A percentile compares a stretch with the other conserved stretches of the same genome.
These are phyloP conservation scores for Chelon auratus DNA, from an alignment of 2,797 vertebrate genomes.

Conservation along the genomic window DNA sequence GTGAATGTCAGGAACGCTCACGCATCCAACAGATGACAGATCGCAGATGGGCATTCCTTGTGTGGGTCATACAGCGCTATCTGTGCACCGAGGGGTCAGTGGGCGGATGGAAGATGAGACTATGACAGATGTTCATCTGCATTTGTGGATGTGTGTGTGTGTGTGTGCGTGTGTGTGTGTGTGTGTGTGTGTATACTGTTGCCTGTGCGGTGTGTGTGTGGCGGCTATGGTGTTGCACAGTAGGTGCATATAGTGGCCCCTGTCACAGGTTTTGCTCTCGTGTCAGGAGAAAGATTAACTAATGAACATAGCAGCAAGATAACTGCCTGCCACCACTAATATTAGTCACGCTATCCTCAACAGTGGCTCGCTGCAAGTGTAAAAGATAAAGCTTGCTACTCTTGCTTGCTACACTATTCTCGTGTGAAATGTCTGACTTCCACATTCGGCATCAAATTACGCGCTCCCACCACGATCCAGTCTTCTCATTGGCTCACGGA, in stretches of 20 bases:
- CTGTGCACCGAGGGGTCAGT: slow-evolving; percentile 28
- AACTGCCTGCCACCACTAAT: not conserved
- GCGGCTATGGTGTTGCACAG: not conserved
- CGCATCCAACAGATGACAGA: slow-evolving; percentile 49
- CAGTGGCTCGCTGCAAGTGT: too few relatives aligned
- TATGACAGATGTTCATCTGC: slow-evolving; percentile 53
- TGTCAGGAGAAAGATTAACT: not conserved
- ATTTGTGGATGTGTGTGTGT: slow-evolving; percentile 1
- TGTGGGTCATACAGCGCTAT: slow-evolving; percentile 52
- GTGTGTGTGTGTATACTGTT: not conserved
- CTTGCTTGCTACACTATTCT: too few relatives aligned
- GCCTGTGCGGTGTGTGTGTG: slow-evolving; percentile 3
- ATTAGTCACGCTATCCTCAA: not conserved
- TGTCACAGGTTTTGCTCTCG: not conserved
- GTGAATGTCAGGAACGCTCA: slow-evolving; percentile 51
- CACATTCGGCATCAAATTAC: slow-evolving; percentile 56
- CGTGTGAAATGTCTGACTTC: not conserved
- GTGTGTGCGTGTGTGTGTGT: slow-evolving; percentile 3
- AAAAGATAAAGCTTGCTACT: not conserved
- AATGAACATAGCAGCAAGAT: not conserved
- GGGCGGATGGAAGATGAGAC: slow-evolving; percentile 37
- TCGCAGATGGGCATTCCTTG: slow-evolving; percentile 67
- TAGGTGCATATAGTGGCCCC: not conserved
- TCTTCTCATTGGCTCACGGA: slow-evolving; percentile 61
- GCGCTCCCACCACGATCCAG: slow-evolving; percentile 44